Conservation (phyloP, 2,113 vertebrate species). For the Carollia perspicillata region DNA sequence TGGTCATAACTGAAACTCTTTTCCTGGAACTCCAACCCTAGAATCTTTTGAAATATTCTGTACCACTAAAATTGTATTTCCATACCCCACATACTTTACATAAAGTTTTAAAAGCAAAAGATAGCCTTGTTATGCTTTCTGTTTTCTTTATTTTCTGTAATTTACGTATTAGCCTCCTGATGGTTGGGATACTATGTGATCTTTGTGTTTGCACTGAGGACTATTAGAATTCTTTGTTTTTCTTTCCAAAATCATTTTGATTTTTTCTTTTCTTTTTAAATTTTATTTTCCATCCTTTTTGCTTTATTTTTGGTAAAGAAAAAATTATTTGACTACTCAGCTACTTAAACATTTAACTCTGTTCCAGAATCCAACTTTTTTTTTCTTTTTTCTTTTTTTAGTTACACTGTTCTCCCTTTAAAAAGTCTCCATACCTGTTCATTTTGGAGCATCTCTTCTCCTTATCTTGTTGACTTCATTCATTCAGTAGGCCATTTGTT, state of each 20-base stretch:
- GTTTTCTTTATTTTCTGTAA: not conserved
- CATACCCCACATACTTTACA: not conserved
- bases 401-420: not conserved
- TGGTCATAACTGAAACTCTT: not conserved
- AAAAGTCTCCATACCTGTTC: not conserved
- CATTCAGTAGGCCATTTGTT: not conserved
- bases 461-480: not conserved
- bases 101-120: not conserved
- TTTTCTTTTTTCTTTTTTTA: not conserved
- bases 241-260: not conserved
- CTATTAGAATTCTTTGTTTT: conserved; percentile 22
- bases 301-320: not conserved
- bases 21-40: conserved; percentile 1
- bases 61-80: not conserved
- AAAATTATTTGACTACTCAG: not conserved
- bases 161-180: not conserved
- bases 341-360: not conserved
- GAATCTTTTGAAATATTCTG: not conserved
- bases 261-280: not conserved
- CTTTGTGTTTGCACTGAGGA: not conserved
- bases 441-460: not conserved
- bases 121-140: not conserved
- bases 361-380: not conserved
- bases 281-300: not conserved
- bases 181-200: not conserved